Base-by-base conservation (phyloP, 37 sponge, comb jelly and placozoan genomes). In the Chondrosia reniformis region DNA sequence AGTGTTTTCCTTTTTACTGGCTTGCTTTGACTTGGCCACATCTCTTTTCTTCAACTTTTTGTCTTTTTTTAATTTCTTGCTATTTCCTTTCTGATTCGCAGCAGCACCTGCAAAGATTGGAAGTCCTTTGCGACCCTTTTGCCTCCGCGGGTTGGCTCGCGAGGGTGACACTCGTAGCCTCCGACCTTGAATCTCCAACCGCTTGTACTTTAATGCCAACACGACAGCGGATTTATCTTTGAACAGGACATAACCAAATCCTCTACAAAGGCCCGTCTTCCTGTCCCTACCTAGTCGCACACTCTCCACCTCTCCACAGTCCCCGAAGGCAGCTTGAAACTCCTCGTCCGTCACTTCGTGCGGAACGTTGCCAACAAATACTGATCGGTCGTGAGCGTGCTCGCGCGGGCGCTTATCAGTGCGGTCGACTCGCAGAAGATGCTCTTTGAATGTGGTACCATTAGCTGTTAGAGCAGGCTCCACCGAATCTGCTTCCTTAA, bases 321-420 rank as follows among this genome's bases (percentile, higher is more conserved):
- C 58, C 42, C 49, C 49, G 13, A 93, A 86, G 25, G 52, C 75
- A 17, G 19, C 65, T 21, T 89, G 41, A 1, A 93, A 21, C 19
- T 74, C 58, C n/a, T 93, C 94, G 10, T 89, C 89, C 24, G 78
- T 79, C 19, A 76, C 86, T 52, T 76, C 55, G 59, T 84, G 87
- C 38, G 95, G 95, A 1, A 94, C 41, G 74, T 89, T 87, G 36
- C 95, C 95, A 21, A 94, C 76, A 72, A 94, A 94, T 13, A 94
- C 80, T 5, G 88, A 87, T 39, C 67, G 55, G 15, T 84, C 40
- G 39, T 76, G 64, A 6, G 83, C 75, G 37, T 86, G 71, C 12
- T 67, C 32, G 17, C 55, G 21, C 36, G 32, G 39, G 8, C 67
- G 61, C 34, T 73, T 75, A 0, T 36, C 84, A 5, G 76, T 77